Conservation (phyloP, 2,888 invertebrate genomes). For the Odontocolon sp. region DNA sequence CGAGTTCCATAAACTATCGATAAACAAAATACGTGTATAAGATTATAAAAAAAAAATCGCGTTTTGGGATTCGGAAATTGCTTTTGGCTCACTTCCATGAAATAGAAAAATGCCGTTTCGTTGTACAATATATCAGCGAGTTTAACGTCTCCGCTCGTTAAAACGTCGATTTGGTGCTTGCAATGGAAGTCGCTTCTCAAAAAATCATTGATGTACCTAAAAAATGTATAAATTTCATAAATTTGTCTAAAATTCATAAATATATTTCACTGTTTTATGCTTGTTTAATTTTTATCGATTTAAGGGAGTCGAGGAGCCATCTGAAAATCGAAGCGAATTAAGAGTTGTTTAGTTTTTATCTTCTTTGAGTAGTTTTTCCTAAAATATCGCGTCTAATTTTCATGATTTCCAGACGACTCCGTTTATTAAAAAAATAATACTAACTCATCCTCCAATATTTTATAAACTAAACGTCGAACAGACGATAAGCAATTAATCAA, state of each 20-base stretch:
- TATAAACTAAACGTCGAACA: slow-evolving; percentile 87
- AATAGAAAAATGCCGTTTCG: slow-evolving; percentile 95
- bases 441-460: slow-evolving; percentile 87
- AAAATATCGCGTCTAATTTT: slow-evolving; percentile 38
- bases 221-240: no score
- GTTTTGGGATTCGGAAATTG: neutral
- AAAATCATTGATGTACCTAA: slow-evolving; percentile 89
- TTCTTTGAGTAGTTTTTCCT: neutral
- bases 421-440: slow-evolving; percentile 64
- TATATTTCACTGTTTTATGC: no score
- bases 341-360: no score
- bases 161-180: slow-evolving; percentile 95
- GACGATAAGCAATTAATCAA: slow-evolving; percentile 88
- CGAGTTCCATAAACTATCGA: slow-evolving; percentile 94
- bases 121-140: slow-evolving; percentile 95
- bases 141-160: slow-evolving; percentile 90
- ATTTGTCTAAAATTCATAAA: no score
- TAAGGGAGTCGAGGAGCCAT: no score
- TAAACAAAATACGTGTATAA: no score
- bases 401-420: no score
- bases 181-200: slow-evolving; percentile 92
- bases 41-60: neutral
- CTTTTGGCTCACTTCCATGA: slow-evolving; percentile 88
- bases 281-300: no score
- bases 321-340: no score